Evolutionary conservation across 2,113 vertebrate species (phyloP).

Genomic region (Castor canadensis): DNA sequence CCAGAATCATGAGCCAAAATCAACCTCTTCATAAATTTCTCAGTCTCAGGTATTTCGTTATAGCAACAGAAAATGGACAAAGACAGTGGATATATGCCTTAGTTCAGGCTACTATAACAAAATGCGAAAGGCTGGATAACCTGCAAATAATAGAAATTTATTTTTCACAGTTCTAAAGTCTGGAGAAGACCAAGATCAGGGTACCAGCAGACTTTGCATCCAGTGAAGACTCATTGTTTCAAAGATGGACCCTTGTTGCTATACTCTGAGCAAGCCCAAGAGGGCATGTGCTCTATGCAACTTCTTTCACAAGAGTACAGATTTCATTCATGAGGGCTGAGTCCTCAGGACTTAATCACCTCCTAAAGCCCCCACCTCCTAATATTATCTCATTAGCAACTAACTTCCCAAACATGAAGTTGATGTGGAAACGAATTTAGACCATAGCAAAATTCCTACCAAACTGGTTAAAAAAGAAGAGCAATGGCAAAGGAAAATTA

Average conservation of each 20-base stretch:
- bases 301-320: too few species aligned
- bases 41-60: not conserved
- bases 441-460: not conserved
- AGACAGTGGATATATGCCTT: not conserved
- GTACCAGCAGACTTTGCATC: not conserved
- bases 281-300: not conserved
- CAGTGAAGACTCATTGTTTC: not conserved
- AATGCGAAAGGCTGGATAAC: not conserved
- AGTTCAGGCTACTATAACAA: not conserved
- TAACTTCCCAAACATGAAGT: not conserved
- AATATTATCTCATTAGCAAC: not conserved
- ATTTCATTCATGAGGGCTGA: not conserved
- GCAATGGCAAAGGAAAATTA: not conserved
- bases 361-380: not conserved
- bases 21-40: not conserved
- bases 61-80: not conserved
- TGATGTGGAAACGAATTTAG: not conserved
- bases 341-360: not conserved
- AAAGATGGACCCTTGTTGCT: not conserved
- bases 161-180: not conserved
- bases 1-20: not conserved
- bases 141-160: not conserved
- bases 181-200: not conserved
- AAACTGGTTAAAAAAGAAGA: slow-evolving; percentile 33
- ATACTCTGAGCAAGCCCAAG: too few species aligned